Conservation (phyloP, 2,797 vertebrate genomes). For the Parambassis ranga region DNA sequence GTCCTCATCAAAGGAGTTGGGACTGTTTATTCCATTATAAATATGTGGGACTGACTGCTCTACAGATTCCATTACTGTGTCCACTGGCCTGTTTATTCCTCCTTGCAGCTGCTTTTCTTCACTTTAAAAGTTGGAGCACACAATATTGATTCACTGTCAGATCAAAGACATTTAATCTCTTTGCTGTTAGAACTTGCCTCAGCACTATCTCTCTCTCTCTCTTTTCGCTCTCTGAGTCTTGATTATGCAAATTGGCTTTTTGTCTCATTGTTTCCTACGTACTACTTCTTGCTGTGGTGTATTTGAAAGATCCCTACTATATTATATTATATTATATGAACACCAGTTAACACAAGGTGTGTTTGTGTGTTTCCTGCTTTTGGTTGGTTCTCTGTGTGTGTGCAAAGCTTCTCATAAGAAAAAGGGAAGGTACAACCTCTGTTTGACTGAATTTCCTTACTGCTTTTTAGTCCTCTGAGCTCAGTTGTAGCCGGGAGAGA, state of each 20-base stretch:
- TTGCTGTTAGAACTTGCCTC: constrained; percentile 9
- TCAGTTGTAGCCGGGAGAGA: neutral
- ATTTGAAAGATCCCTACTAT: no score
- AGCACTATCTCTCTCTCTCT: neutral
- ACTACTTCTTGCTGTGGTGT: neutral
- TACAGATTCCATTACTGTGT: no score
- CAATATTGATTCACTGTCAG: constrained; percentile 22
- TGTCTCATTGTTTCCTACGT: neutral
- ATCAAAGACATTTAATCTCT: constrained; percentile 27
- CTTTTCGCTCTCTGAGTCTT: constrained; percentile 12
- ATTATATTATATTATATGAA: no score
- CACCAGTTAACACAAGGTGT: no score
- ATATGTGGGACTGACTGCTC: no score
- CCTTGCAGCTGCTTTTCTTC: neutral
- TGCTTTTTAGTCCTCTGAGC: constrained; percentile 13
- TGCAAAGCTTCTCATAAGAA: no score
- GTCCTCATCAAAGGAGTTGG: neutral
- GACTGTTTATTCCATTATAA: neutral
- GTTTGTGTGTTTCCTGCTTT: no score
- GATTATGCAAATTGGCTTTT: constrained; percentile 23
- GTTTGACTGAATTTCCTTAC: neutral
- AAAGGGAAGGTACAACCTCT: no score
- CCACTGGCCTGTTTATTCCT: neutral
- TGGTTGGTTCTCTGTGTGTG: no score
- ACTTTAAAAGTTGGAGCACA: neutral